A percentile compares a stretch with the other conserved stretches of the same genome.
phyloP scores from a whole-genome alignment of 2,113 vertebrate genomes.

The Neopipo cinnamomea region DNA sequence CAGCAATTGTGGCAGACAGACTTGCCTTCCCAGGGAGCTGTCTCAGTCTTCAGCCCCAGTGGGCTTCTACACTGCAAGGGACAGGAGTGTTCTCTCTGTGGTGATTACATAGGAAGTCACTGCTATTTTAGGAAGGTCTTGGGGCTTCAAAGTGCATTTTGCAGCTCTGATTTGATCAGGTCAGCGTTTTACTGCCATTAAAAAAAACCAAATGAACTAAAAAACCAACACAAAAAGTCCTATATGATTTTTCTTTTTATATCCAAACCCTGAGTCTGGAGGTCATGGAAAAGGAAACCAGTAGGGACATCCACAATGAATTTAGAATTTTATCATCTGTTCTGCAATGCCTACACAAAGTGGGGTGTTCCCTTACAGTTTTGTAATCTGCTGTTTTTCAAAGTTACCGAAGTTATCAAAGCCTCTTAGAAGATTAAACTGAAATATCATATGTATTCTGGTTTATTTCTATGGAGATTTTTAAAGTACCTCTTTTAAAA shows the following conservation, averaged over 20 bases:
- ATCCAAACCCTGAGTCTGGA: neutral
- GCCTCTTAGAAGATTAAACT: neutral
- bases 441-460: neutral
- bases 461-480: neutral
- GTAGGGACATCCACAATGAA: neutral
- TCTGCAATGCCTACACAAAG: neutral
- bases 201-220: neutral
- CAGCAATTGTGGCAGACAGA: neutral
- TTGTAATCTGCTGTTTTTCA: neutral
- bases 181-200: neutral
- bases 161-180: neutral
- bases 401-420: neutral
- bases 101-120: neutral
- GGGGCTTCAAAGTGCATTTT: neutral
- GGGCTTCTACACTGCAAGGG: neutral
- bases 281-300: neutral
- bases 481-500: neutral
- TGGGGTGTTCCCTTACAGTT: neutral
- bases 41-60: neutral
- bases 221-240: too few species aligned
- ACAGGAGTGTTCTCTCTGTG: neutral
- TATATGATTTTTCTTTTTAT: neutral
- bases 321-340: neutral
- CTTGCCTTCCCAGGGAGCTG: neutral
- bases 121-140: neutral